A percentile compares a stretch with the other conserved stretches of the same genome.
These are phyloP conservation scores for Leptopilina syphax DNA, from an alignment of 2,888 invertebrate genomes.

Conservation along the genomic window DNA sequence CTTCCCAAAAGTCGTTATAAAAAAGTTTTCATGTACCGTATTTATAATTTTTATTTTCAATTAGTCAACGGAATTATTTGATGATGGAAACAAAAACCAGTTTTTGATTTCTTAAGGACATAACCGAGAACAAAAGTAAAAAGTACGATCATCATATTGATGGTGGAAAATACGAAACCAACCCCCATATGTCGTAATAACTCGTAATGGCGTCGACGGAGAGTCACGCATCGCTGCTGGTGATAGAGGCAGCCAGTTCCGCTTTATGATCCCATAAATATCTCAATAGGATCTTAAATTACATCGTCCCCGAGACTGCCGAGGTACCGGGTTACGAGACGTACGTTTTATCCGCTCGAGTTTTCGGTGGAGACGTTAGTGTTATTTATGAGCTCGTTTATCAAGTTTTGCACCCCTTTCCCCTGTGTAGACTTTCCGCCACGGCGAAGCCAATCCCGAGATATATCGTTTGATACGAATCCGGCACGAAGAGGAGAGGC, in stretches of 20 bases:
- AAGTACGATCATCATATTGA: constrained; percentile 49
- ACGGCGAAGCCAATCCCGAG: constrained; percentile 79
- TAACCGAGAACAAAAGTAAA: too few species aligned
- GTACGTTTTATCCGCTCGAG: constrained; percentile 65
- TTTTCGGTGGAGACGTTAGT: constrained; percentile 76
- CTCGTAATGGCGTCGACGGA: constrained; percentile 46
- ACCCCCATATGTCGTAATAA: constrained; percentile 33
- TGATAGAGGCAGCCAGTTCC: constrained; percentile 67
- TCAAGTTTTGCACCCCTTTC: constrained; percentile 73
- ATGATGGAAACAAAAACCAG: too few species aligned
- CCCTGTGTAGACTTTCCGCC: constrained; percentile 71
- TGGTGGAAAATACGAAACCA: constrained; percentile 62
- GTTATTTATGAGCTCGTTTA: constrained; percentile 76
- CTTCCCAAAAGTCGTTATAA: too few species aligned
- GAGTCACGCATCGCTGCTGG: constrained; percentile 62
- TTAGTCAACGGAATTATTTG: too few species aligned
- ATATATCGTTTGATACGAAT: constrained; percentile 78
- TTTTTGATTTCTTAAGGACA: too few species aligned
- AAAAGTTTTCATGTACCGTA: too few species aligned
- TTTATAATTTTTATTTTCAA: too few species aligned
- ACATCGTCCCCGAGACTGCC: constrained; percentile 51
- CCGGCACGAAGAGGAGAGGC: constrained; percentile 56
- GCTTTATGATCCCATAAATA: constrained; percentile 73
- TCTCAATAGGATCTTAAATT: constrained; percentile 72
- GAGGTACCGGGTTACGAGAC: constrained; percentile 41